Conservation (phyloP, 37 sponge, comb jelly and placozoan species). For the Spongilla lacustris region DNA sequence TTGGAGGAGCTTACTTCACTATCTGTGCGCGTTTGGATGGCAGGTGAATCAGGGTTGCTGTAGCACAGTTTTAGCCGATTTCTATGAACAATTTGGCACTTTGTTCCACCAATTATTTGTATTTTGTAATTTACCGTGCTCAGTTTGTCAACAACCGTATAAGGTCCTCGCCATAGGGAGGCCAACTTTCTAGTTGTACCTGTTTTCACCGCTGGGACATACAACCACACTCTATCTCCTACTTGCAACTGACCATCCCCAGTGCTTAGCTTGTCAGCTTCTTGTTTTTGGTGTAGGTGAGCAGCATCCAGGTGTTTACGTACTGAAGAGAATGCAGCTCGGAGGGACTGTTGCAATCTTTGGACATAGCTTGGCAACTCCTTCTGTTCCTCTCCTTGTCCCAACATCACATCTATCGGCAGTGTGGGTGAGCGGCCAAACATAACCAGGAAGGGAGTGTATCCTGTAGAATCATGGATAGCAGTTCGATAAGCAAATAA, state of each 20-base stretch:
- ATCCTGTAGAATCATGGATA: constrained; percentile 39
- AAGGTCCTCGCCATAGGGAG: constrained; percentile 45
- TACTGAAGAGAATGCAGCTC: neutral
- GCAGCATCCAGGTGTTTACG: constrained; percentile 2
- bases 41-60: neutral
- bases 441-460: constrained; percentile 21
- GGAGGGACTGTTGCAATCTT: neutral
- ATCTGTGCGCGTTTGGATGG: too few relatives aligned
- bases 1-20: too few relatives aligned
- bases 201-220: constrained; percentile 39
- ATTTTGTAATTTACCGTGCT: constrained; percentile 3
- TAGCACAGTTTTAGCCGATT: constrained; percentile 37
- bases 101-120: constrained; percentile 11
- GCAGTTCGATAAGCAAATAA: constrained; percentile 37
- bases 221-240: constrained; percentile 49
- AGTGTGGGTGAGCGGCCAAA: constrained; percentile 42
- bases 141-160: constrained; percentile 21
- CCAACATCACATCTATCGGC: constrained; percentile 35
- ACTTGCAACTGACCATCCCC: neutral
- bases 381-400: constrained; percentile 1
- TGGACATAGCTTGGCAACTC: constrained; percentile 31
- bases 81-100: constrained; percentile 14
- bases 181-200: constrained; percentile 36
- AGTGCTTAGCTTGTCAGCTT: constrained; percentile 7
- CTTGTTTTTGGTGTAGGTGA: neutral